These are phyloP conservation scores for Drosophila rhopaloa DNA, from an alignment of 1,140 invertebrate species.

Conservation along the genomic window DNA sequence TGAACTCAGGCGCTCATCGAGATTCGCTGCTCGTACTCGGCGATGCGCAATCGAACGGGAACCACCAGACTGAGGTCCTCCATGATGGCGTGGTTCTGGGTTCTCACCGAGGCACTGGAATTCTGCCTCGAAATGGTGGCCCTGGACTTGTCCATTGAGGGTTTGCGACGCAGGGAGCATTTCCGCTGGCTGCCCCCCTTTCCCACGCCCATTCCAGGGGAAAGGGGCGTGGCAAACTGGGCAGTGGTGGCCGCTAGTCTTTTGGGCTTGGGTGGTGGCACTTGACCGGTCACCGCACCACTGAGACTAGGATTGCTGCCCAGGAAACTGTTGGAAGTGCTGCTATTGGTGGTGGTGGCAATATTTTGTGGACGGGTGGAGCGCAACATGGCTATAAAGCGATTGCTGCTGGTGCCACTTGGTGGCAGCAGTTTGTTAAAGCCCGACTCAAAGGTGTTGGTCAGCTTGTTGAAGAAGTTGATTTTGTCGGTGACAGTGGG, in stretches of 20 bases:
- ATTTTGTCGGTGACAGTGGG: slow-evolving; percentile 74
- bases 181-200: slow-evolving; percentile 56
- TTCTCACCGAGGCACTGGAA: slow-evolving; percentile 56
- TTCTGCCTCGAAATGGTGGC: slow-evolving; percentile 66
- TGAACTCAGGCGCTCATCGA: slow-evolving; percentile 61
- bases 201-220: slow-evolving; percentile 18
- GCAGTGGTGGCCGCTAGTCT: slow-evolving; percentile 43
- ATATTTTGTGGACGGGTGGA: slow-evolving; percentile 42
- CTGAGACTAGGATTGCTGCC: slow-evolving; percentile 9
- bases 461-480: slow-evolving; percentile 78
- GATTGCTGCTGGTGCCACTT: slow-evolving; percentile 28
- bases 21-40: slow-evolving; percentile 78
- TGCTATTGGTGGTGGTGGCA: slow-evolving; percentile 41
- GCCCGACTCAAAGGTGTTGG: slow-evolving; percentile 68
- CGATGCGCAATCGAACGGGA: slow-evolving; percentile 72
- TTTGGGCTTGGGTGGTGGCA: slow-evolving; percentile 71
- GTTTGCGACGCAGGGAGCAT: slow-evolving; percentile 66
- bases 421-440: slow-evolving; percentile 14
- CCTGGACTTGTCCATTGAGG: slow-evolving; percentile 73
- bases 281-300: slow-evolving; percentile 6
- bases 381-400: slow-evolving; percentile 72
- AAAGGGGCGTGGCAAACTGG: slow-evolving; percentile 55
- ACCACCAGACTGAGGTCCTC: slow-evolving; percentile 78
- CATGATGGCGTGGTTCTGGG: slow-evolving; percentile 76
- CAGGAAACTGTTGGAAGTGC: slow-evolving; percentile 21